Evolutionary conservation across 1,140 invertebrate species (phyloP).

Genomic region (Atta texana): DNA sequence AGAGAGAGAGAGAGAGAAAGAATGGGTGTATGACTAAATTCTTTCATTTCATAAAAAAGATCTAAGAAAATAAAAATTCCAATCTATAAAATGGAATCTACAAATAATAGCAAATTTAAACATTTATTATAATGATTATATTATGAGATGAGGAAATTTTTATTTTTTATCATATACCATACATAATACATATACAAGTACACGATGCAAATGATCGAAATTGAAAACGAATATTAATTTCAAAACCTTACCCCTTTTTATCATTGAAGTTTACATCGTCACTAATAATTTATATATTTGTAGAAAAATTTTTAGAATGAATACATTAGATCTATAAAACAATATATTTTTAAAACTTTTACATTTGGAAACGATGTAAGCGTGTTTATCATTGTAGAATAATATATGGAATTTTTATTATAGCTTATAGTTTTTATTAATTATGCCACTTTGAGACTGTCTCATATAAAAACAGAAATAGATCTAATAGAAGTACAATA

Average conservation of each 20-base stretch:
- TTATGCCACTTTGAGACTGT: neutral
- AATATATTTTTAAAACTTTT: slow-evolving; percentile 5
- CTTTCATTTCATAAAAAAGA: neutral
- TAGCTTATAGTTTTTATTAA: slow-evolving; percentile 7
- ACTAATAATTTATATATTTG: slow-evolving; percentile 33
- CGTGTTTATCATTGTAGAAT: slow-evolving; percentile 12
- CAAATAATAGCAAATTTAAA: neutral
- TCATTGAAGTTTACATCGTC: neutral
- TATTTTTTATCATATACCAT: neutral
- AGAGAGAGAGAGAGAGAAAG: neutral
- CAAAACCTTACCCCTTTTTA: neutral
- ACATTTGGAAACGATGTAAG: slow-evolving; percentile 8
- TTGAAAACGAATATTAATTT: neutral
- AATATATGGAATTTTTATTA: neutral
- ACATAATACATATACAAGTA: neutral
- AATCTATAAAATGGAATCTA: neutral
- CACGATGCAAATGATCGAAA: neutral
- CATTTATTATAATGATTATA: neutral
- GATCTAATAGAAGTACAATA: neutral
- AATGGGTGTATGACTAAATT: neutral
- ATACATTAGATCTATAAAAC: slow-evolving; percentile 36
- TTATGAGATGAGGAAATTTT: neutral
- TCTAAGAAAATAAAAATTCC: neutral
- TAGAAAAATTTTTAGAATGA: slow-evolving; percentile 44
- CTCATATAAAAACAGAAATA: neutral